A percentile compares a stretch with the other conserved stretches of the same genome.
These are phyloP conservation scores for Leptosomus discolor DNA, from an alignment of 2,113 vertebrate genomes.

Conservation along the genomic window DNA sequence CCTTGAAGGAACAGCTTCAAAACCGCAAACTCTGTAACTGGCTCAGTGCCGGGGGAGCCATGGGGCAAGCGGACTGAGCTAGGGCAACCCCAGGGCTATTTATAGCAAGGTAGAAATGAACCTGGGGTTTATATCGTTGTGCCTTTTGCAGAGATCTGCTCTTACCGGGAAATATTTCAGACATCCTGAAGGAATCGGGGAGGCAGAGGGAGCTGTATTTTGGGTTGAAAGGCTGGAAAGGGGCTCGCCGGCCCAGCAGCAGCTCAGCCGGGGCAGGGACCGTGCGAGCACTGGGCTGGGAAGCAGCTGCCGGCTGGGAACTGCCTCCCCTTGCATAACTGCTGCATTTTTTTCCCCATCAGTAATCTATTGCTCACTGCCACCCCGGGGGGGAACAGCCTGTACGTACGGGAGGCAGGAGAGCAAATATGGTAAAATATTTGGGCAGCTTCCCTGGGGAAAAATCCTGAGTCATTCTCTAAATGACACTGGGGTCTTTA, in stretches of 20 bases:
- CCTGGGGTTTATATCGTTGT: not conserved
- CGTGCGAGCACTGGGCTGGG: not conserved
- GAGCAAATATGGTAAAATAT: constrained; percentile 46
- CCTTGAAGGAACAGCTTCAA: not conserved
- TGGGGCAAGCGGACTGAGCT: accelerated
- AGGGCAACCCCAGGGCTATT: not conserved
- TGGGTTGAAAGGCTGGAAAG: not conserved
- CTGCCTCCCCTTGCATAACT: not conserved
- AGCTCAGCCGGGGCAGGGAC: not conserved
- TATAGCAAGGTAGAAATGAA: not conserved
- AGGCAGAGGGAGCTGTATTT: not conserved
- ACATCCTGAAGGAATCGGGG: not conserved
- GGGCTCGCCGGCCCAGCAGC: not conserved
- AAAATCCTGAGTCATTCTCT: not conserved
- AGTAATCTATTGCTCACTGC: constrained; percentile 1
- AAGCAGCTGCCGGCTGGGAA: not conserved
- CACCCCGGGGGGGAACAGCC: not conserved
- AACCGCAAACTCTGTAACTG: not conserved
- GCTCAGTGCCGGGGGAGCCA: not conserved
- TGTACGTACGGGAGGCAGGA: not conserved
- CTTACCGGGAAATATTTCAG: not conserved
- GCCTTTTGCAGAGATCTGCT: not conserved
- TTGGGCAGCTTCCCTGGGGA: constrained; percentile 7
- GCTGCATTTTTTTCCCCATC: constrained; percentile 5
- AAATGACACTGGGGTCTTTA: not conserved